These are phyloP conservation scores for Eupithecia inturbata DNA, from an alignment of 2,888 invertebrate species.

Conservation along the genomic window DNA sequence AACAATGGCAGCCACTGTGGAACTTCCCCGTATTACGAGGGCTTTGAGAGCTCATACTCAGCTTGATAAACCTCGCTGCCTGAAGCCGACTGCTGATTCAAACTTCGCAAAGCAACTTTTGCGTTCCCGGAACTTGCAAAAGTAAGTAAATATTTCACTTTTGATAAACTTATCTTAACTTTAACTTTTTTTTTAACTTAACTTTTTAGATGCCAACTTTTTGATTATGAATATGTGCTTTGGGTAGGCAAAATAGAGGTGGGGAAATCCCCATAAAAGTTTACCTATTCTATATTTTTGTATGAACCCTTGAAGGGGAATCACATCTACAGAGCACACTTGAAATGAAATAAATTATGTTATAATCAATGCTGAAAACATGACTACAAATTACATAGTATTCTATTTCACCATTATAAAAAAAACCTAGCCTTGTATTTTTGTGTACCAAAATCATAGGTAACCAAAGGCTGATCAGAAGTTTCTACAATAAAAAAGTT, in stretches of 20 bases:
- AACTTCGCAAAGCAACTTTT: conserved; percentile 44
- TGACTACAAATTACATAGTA: not conserved
- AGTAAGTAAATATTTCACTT: conserved; percentile 53
- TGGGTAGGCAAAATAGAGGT: not conserved
- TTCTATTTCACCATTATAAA: not conserved
- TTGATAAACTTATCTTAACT: too few species aligned
- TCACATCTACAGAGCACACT: not conserved
- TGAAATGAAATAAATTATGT: not conserved
- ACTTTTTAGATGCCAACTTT: too few species aligned
- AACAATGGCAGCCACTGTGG: conserved; percentile 21
- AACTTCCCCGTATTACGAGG: conserved; percentile 86
- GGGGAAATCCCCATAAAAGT: not conserved
- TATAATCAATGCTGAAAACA: not conserved
- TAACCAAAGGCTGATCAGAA: not conserved
- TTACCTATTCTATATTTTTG: not conserved
- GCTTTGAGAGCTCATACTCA: conserved; percentile 86
- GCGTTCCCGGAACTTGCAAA: conserved; percentile 53
- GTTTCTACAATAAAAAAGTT: not conserved
- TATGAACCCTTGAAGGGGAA: not conserved
- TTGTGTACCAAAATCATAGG: not conserved
- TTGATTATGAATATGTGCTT: too few species aligned
- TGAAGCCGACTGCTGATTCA: conserved; percentile 61
- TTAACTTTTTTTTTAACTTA: too few species aligned
- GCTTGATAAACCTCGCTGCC: conserved; percentile 74
- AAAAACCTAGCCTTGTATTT: not conserved